These are phyloP conservation scores for Heterohyrax brucei DNA, from an alignment of 2,797 vertebrate species.

Conservation along the genomic window DNA sequence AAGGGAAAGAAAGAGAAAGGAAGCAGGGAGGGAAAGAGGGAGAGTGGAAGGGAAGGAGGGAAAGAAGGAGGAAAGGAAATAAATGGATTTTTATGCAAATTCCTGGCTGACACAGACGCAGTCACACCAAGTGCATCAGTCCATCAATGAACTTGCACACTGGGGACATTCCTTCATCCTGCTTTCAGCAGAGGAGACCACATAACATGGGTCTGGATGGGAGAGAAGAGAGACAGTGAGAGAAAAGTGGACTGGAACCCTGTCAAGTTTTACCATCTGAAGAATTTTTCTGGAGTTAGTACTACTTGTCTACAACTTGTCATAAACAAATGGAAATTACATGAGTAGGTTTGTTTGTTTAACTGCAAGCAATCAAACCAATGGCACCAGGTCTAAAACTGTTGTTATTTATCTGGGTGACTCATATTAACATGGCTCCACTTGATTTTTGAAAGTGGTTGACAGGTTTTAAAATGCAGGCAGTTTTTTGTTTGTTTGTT, in stretches of 20 bases:
- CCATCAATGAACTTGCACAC: neutral
- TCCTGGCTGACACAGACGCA: neutral
- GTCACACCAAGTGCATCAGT: neutral
- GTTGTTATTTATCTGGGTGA: neutral
- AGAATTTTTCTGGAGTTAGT: neutral
- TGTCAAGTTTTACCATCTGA: neutral
- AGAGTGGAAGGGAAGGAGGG: too few relatives aligned
- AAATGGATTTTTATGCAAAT: neutral
- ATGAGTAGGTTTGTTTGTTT: neutral
- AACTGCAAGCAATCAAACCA: neutral
- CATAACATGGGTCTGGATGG: neutral
- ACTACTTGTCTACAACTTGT: neutral
- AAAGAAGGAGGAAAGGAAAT: neutral
- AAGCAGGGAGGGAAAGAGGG: too few relatives aligned
- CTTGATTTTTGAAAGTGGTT: neutral
- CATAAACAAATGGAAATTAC: slow-evolving; percentile 8
- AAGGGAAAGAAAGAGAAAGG: too few relatives aligned
- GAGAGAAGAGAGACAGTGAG: neutral
- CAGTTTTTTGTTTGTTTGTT: neutral
- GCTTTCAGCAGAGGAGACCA: neutral
- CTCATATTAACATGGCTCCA: neutral
- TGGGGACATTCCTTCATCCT: neutral
- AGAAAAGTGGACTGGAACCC: neutral
- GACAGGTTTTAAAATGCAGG: slow-evolving; percentile 31
- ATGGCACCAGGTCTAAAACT: neutral